Base-by-base conservation (phyloP, 2,888 invertebrate species). In the Phortica magna region DNA sequence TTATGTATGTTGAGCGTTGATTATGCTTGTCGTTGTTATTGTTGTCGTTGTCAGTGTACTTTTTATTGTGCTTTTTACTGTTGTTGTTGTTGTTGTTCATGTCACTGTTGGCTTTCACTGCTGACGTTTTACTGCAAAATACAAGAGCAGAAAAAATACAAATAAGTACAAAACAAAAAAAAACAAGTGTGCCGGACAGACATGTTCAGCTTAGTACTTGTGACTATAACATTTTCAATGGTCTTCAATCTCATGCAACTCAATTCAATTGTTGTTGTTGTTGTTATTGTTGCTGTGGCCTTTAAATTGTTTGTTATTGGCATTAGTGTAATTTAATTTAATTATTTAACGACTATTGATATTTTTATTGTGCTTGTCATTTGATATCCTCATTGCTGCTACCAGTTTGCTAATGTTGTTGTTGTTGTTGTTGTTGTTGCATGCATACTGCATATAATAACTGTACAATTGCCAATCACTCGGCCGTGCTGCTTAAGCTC, bases 1-100 rank as follows among this genome's bases (percentile, higher is more conserved):
- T 71, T 76, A 76, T 71, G 65, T 71, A 48, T 55, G 64, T 53
- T 70, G 68, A 19, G 43, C 22, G 71, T 70, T 76, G 65, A 55
- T 72, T 76, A 64, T 65, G 17, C 22, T 73, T 73, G 67, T 48
- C 48, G 48, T 67, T 19, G 10, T 57, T 31, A 43, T 72, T 17
- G 17, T 55, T 74, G 53, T 43, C 59, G 64, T 17, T 31, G 59
- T 48, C 41, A 42, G 6, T 55, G n/a, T 55, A 17, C 39, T 14
- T 65, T n/a, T 39, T 64, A 14, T 53, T 55, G 55, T 41, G 43
- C 55, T 65, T n/a, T 19, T 3, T 64, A 14, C 70, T 48, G 65
- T 74, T 55, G 55, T 75, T 73, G 14, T 57, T 31, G 39, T 57
- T 72, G 57, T 42, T 67, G 41, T 42, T 71, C 70, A 57, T 73